Base-by-base conservation (phyloP, 2,113 vertebrate species). In the Trogon melanurus region DNA sequence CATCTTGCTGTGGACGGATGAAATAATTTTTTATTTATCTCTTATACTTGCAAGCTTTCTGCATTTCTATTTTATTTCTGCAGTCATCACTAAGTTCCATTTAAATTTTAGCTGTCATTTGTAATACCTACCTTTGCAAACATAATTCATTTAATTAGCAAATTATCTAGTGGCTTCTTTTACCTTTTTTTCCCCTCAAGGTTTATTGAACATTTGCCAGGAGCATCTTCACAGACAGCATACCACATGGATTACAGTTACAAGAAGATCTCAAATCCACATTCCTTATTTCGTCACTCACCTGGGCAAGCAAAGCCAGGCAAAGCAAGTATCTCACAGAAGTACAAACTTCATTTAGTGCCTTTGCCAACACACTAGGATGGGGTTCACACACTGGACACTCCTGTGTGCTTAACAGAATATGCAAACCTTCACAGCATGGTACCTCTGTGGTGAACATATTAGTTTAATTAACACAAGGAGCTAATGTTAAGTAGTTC, bases 61-160 rank as follows among this genome's bases (percentile, higher is more conserved):
- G 47, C 15, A 71, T 66, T 85, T 74, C 84, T 90, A 9, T 72
- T 93, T 93, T 60, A 76, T 75, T 91, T 61, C 73, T 56, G 41
- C 19, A 92, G 73, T 87, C 8, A 11, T 81, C 81, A 69, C 61
- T 58, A 82, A 79, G 15, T 94, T 92, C 56, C 66, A 69, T 65
- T 82, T 66, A 66, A 89, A 89, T 54, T 44, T 41, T 58, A 96
- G 41, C 51, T 81, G 82, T 81, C 89, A 81, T 76, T 51, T 81
- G 54, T 75, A 95, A 94, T 79, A 62, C n/a, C 57, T 89, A 48
- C n/a, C 12, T 94, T 85, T 79, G 41, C 82, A 95, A 91, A 95
- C 30, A 81, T 16, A 86, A 88, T 91, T 85, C 5, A 94, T 89
- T 87, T 91, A 78, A 84, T 86, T 89, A 96, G 66, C 50, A 93